A percentile compares a stretch with the other conserved stretches of the same genome.
These are phyloP conservation scores for Casuarius casuarius DNA, from an alignment of 2,113 vertebrate genomes.

Conservation along the genomic window DNA sequence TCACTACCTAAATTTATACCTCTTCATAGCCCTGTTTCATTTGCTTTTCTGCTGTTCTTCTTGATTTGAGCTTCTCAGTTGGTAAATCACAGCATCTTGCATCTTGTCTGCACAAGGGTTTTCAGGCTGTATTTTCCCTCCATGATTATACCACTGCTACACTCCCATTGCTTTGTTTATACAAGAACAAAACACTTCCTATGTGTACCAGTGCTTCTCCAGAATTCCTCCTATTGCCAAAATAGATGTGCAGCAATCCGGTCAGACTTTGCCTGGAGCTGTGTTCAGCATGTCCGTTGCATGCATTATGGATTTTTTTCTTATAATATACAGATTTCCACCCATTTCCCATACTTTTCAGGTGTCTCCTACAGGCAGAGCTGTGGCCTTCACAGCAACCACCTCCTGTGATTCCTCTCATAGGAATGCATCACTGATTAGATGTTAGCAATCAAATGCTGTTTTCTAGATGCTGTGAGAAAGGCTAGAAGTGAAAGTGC, in stretches of 20 bases:
- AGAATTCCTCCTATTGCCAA: conserved; percentile 21
- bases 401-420: neutral
- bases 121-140: neutral
- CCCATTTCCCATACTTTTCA: neutral
- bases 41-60: neutral
- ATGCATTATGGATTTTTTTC: neutral
- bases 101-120: neutral
- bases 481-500: neutral
- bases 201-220: neutral
- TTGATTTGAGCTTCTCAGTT: neutral
- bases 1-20: neutral
- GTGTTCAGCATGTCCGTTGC: neutral
- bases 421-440: neutral
- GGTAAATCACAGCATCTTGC: conserved; percentile 17
- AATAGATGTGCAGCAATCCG: neutral
- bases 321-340: neutral
- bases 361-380: neutral
- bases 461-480: conserved; percentile 34
- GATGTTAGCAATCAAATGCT: neutral
- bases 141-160: neutral
- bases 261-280: neutral
- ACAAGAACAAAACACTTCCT: conserved; percentile 20
- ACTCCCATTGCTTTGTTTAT: conserved; percentile 4
- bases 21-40: neutral
- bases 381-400: neutral